Conservation (phyloP, 2,797 vertebrate genomes). For the Eidolon dupreanum region DNA sequence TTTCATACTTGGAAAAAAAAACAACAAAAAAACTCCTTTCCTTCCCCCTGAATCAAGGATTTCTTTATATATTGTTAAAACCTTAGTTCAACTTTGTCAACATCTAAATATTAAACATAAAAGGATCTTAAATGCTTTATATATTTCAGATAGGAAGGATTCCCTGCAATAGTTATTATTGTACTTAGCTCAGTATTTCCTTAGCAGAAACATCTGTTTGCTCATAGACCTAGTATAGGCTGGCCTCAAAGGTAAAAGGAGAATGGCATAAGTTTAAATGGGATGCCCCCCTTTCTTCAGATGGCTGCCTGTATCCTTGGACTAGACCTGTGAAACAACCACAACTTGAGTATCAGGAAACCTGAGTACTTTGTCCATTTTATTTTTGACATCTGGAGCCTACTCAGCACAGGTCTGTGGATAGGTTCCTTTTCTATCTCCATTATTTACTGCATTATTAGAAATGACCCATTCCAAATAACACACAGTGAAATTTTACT, state of each 20-base stretch:
- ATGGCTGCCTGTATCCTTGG: not conserved
- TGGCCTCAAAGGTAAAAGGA: not conserved
- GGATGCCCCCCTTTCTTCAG: not conserved
- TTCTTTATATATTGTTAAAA: not conserved
- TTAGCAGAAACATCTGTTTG: constrained; percentile 29
- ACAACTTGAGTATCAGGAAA: not conserved
- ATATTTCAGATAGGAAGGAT: not conserved
- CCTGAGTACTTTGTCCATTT: not conserved
- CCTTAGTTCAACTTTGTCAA: not conserved
- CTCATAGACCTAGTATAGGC: not conserved
- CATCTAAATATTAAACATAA: not conserved
- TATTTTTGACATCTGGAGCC: not conserved
- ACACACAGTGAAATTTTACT: constrained; percentile 81
- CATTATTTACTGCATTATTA: not conserved
- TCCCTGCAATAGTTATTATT: not conserved
- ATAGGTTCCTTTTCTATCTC: not conserved
- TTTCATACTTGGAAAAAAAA: too few species aligned
- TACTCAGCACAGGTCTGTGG: not conserved
- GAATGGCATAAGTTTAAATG: not conserved
- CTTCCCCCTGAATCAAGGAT: not conserved
- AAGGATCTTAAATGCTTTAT: constrained; percentile 11
- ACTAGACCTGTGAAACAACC: not conserved
- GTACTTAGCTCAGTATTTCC: not conserved
- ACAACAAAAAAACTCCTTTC: not conserved
- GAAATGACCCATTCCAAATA: constrained; percentile 53